phyloP scores from a whole-genome alignment of 1,140 invertebrate genomes.

The Harlomillsia oculata region DNA sequence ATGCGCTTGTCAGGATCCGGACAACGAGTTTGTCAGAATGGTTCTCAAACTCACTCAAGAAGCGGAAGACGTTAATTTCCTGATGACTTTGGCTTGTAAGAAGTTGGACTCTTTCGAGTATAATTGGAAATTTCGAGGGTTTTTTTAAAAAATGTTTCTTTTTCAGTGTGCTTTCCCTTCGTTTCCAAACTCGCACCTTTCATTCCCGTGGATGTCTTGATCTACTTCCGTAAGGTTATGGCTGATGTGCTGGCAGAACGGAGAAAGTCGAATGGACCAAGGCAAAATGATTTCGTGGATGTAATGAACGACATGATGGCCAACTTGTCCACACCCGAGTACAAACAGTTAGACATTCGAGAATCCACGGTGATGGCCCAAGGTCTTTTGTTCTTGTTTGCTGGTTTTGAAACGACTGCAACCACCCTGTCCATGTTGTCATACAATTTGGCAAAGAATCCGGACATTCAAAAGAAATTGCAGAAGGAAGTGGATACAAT shows the following conservation, averaged over 20 bases:
- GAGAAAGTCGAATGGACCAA: not conserved
- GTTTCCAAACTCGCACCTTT: constrained; percentile 1
- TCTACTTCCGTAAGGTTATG: constrained; percentile 17
- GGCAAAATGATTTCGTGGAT: constrained; percentile 22
- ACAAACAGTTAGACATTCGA: constrained; percentile 14
- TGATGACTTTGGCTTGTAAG: constrained; percentile 12
- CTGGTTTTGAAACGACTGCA: constrained; percentile 36
- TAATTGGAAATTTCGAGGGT: not conserved
- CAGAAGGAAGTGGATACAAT: constrained; percentile 32
- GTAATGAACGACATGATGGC: constrained; percentile 16
- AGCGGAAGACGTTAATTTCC: not conserved
- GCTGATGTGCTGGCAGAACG: constrained; percentile 1
- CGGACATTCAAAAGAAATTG: constrained; percentile 30
- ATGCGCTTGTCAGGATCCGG: constrained; percentile 9
- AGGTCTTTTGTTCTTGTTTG: constrained; percentile 35
- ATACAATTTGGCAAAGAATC: constrained; percentile 30
- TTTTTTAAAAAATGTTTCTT: not conserved
- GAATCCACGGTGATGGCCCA: constrained; percentile 33
- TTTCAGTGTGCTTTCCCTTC: constrained; percentile 17
- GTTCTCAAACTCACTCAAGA: constrained; percentile 7
- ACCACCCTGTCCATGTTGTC: constrained; percentile 25
- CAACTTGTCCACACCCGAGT: constrained; percentile 14
- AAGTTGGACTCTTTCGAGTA: not conserved
- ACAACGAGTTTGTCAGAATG: constrained; percentile 24
- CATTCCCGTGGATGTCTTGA: not conserved